phyloP scores from a whole-genome alignment of 2,113 vertebrate genomes.

The Scomber scombrus region DNA sequence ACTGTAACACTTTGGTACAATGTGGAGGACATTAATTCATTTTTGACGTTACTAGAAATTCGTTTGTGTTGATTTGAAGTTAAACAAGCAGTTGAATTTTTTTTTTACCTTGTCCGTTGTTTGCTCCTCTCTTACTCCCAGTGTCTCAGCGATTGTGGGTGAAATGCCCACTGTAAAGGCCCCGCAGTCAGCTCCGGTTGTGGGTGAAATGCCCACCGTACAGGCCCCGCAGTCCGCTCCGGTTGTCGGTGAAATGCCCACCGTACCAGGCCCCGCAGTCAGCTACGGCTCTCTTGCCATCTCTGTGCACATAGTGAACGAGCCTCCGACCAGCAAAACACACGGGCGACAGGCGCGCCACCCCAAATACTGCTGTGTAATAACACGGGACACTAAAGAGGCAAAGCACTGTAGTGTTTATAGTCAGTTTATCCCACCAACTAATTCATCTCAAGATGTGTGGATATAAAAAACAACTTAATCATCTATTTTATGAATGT shows the following conservation, averaged over 20 bases:
- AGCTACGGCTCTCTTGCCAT: conserved; percentile 70
- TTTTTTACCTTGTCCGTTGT: conserved; percentile 64
- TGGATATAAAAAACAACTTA: too few species aligned
- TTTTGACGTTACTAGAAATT: background rate
- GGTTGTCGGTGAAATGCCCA: conserved; percentile 51
- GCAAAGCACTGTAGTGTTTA: too few species aligned
- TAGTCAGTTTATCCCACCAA: too few species aligned
- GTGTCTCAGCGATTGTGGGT: conserved; percentile 44
- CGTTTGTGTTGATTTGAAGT: background rate
- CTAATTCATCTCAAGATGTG: too few species aligned
- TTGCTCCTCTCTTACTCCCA: conserved; percentile 27
- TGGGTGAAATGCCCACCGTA: conserved; percentile 48
- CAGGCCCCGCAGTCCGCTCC: conserved; percentile 68
- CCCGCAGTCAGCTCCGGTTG: conserved; percentile 59
- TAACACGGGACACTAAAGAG: conserved; percentile 38
- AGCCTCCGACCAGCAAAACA: conserved; percentile 48
- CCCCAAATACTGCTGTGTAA: conserved; percentile 72
- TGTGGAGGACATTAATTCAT: background rate
- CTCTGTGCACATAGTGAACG: conserved; percentile 39
- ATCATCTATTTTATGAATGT: too few species aligned
- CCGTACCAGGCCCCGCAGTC: conserved; percentile 64
- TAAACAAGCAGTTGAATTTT: background rate
- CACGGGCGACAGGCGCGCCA: conserved; percentile 65
- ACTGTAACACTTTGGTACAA: conserved; percentile 22
- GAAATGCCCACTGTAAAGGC: conserved; percentile 60